A percentile compares a stretch with the other conserved stretches of the same genome.
These are phyloP conservation scores for Eudyptes chrysolophus DNA, from an alignment of 2,113 vertebrate genomes.

Conservation along the genomic window DNA sequence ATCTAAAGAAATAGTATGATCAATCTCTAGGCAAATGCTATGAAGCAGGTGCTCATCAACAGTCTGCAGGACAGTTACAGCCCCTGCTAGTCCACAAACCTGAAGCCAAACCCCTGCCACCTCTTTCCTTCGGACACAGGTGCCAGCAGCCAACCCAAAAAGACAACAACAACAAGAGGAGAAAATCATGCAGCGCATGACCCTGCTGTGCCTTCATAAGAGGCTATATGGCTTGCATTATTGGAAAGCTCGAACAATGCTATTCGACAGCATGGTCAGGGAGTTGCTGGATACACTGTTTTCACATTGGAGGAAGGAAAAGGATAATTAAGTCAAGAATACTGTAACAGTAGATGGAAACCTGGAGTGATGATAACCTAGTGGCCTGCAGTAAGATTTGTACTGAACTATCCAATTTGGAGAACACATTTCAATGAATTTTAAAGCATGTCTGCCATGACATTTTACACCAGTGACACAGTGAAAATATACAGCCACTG, in stretches of 20 bases:
- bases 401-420: background rate
- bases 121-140: background rate
- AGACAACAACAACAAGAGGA: background rate
- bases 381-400: background rate
- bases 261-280: background rate
- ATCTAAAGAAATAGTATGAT: background rate
- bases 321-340: background rate
- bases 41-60: background rate
- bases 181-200: background rate
- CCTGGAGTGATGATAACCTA: background rate
- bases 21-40: background rate
- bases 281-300: background rate
- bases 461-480: background rate
- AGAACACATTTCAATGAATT: background rate
- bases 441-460: background rate
- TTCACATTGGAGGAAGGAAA: background rate
- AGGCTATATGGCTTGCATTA: background rate
- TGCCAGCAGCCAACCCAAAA: background rate
- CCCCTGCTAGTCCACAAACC: background rate
- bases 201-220: background rate
- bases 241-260: background rate
- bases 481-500: background rate
- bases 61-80: background rate
- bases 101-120: background rate
- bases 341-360: background rate